Evolutionary conservation across 2,888 invertebrate genomes (phyloP).

Genomic region (Dynastes maya): DNA sequence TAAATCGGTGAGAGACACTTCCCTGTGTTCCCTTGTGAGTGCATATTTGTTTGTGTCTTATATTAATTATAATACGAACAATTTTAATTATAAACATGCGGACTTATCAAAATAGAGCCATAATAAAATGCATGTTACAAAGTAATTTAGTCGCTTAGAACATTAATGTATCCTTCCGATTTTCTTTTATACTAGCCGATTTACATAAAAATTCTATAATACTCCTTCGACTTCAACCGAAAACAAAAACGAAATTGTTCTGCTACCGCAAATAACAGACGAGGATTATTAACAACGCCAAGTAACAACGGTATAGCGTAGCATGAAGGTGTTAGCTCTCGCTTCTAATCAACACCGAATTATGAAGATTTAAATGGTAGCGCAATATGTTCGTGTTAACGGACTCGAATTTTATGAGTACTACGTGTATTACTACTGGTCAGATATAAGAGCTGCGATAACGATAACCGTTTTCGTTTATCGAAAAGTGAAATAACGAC

Average conservation of each 20-base stretch:
- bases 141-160: neutral
- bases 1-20: too few species aligned
- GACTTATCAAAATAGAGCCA: conserved; percentile 4
- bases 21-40: too few species aligned
- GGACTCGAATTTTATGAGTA: conserved; percentile 16
- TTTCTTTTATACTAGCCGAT: neutral
- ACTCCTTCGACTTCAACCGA: neutral
- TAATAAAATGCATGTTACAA: neutral
- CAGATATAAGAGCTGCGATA: conserved; percentile 44
- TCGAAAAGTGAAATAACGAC: conserved; percentile 32
- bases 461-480: conserved; percentile 48
- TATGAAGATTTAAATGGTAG: conserved; percentile 22
- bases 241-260: neutral
- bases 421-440: conserved; percentile 12
- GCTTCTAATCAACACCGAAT: conserved; percentile 13
- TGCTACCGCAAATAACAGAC: conserved; percentile 21
- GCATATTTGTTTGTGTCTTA: too few species aligned
- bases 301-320: conserved; percentile 17
- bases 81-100: too few species aligned
- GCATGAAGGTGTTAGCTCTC: conserved; percentile 29
- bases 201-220: conserved; percentile 26
- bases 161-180: neutral
- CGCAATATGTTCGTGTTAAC: conserved; percentile 36
- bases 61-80: too few species aligned
- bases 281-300: neutral